phyloP scores from a whole-genome alignment of 2,888 invertebrate genomes.

The Myopa tessellatipennis region DNA sequence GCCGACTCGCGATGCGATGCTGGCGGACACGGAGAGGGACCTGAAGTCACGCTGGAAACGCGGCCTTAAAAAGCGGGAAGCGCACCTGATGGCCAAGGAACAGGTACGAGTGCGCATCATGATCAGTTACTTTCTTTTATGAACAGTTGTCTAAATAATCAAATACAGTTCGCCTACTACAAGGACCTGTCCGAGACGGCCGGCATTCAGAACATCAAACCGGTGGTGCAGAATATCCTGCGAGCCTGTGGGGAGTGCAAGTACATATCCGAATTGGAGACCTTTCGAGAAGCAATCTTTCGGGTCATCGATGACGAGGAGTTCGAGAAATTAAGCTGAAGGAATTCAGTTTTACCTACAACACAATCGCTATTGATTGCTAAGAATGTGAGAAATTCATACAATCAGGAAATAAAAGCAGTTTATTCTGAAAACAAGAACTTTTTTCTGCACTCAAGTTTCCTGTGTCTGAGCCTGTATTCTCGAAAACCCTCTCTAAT shows the following conservation, averaged over 20 bases:
- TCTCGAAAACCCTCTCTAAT: no score
- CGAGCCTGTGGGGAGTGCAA: slow-evolving; percentile 72
- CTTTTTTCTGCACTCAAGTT: no score
- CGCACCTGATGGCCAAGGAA: slow-evolving; percentile 73
- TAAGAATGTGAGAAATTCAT: no score
- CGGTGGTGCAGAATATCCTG: slow-evolving; percentile 75
- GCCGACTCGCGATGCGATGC: slow-evolving; percentile 75
- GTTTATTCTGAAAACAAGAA: no score
- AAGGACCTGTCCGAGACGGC: slow-evolving; percentile 75
- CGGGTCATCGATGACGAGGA: slow-evolving; percentile 73
- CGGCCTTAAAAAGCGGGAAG: slow-evolving; percentile 73
- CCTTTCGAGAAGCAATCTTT: slow-evolving; percentile 73
- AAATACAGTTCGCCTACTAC: slow-evolving; percentile 75
- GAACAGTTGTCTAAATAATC: no score
- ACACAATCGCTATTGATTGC: no score
- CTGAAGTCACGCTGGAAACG: slow-evolving; percentile 71
- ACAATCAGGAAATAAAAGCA: no score
- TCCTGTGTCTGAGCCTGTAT: no score
- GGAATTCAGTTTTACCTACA: no score
- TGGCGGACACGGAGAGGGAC: slow-evolving; percentile 73
- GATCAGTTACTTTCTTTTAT: neutral
- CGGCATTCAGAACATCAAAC: slow-evolving; percentile 72
- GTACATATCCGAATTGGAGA: slow-evolving; percentile 73
- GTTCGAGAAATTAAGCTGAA: slow-evolving; percentile 47
- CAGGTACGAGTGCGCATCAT: slow-evolving; percentile 50